Percentiles rank a stretch among this genome's conserved stretches.
Conservation (phyloP, 2,113 vertebrate species). For the Zosterops hypoxanthus region DNA sequence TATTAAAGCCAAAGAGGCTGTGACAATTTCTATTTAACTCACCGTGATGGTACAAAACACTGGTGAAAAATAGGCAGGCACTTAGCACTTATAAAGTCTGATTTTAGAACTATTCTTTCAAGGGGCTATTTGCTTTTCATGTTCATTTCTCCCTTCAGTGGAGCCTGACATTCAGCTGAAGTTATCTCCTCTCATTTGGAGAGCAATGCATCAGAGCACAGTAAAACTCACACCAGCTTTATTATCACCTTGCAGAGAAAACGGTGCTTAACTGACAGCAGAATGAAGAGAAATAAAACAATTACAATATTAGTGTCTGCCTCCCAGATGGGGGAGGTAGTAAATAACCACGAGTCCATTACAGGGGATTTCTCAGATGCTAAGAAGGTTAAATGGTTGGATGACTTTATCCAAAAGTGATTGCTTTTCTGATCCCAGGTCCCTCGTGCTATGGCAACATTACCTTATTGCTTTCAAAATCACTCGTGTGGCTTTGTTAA, state of each 20-base stretch:
- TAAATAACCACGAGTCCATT: not conserved
- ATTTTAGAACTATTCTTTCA: slow-evolving; percentile 24
- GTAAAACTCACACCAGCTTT: slow-evolving; percentile 27
- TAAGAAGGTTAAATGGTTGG: slow-evolving; percentile 64
- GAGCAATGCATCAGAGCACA: slow-evolving; percentile 18
- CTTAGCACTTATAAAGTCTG: not conserved
- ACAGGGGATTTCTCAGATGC: slow-evolving; percentile 30
- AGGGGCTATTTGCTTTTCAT: slow-evolving; percentile 4
- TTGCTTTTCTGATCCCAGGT: slow-evolving; percentile 43
- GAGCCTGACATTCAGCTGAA: slow-evolving; percentile 26
- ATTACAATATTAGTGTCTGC: slow-evolving; percentile 10
- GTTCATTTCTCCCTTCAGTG: slow-evolving; percentile 44
- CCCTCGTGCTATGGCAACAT: not conserved
- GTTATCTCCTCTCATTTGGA: slow-evolving; percentile 14
- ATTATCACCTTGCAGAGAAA: slow-evolving; percentile 42
- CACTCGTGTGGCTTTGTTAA: not conserved
- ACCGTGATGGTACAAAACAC: not conserved
- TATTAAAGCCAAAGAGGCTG: not conserved
- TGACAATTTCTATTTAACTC: not conserved
- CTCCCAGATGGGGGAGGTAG: not conserved
- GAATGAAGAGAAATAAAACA: slow-evolving; percentile 11
- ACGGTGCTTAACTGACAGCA: slow-evolving; percentile 25
- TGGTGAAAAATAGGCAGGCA: not conserved
- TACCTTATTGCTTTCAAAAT: slow-evolving; percentile 44
- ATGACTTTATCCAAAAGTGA: slow-evolving; percentile 42